phyloP scores from a whole-genome alignment of 2,888 invertebrate genomes.

The Fabriciana adippe region DNA sequence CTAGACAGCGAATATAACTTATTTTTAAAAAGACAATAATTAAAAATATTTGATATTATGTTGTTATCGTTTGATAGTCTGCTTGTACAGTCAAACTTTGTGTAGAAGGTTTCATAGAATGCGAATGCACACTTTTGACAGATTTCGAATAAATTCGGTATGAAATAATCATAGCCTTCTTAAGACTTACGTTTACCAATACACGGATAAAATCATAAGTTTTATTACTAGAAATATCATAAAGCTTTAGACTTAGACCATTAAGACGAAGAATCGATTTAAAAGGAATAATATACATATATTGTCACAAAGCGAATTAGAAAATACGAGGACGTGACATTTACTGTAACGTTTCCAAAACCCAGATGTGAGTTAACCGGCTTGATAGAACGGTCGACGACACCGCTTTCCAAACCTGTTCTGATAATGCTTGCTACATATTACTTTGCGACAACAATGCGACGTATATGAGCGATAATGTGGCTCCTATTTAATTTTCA shows the following conservation, averaged over 20 bases:
- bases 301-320: conserved; percentile 13
- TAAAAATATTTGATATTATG: too few species aligned
- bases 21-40: too few species aligned
- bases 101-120: too few species aligned
- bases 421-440: conserved; percentile 42
- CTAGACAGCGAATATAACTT: too few species aligned
- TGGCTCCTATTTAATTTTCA: conserved; percentile 15
- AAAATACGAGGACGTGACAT: conserved; percentile 30
- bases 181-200: too few species aligned
- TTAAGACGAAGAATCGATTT: not conserved
- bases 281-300: not conserved
- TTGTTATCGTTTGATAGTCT: too few species aligned
- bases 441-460: conserved; percentile 37
- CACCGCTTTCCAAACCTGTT: conserved; percentile 77
- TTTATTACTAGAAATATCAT: not conserved
- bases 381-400: conserved; percentile 66
- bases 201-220: too few species aligned
- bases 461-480: conserved; percentile 26
- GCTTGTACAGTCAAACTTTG: too few species aligned
- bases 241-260: not conserved
- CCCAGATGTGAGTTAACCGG: conserved; percentile 49
- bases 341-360: conserved; percentile 41
- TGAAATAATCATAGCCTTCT: too few species aligned
- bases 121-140: too few species aligned
- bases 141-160: not conserved